Conservation (phyloP, 2,113 vertebrate genomes). For the Microcebus murinus region DNA sequence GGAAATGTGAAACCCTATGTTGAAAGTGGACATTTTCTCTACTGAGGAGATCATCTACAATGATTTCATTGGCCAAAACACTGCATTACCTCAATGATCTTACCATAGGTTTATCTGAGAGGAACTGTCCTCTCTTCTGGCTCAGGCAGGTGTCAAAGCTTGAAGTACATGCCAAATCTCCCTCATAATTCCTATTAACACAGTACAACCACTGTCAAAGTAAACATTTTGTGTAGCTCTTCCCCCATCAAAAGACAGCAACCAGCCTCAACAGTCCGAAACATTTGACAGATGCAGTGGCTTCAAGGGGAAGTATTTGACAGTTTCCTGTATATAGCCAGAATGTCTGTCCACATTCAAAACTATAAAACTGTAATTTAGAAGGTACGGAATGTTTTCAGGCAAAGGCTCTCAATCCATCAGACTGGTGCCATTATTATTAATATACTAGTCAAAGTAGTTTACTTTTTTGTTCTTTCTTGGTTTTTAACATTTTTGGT, state of each 20-base stretch:
- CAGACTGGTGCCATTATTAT: neutral
- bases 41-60: neutral
- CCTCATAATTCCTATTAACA: neutral
- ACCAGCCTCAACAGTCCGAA: neutral
- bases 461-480: neutral
- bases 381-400: neutral
- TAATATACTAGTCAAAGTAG: neutral
- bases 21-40: neutral
- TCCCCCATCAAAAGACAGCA: neutral
- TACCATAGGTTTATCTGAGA: neutral
- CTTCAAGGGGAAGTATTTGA: neutral
- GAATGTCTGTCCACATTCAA: neutral
- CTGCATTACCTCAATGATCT: neutral
- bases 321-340: neutral
- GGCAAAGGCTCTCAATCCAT: fast-evolving
- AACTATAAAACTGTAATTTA: neutral
- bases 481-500: neutral
- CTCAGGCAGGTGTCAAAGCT: neutral
- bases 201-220: neutral
- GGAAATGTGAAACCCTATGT: neutral
- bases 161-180: neutral
- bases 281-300: neutral
- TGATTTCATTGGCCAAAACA: neutral
- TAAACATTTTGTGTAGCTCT: neutral
- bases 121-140: neutral